Evolutionary conservation across 2,888 invertebrate genomes (phyloP).

Genomic region (Agriopis aurantiaria): DNA sequence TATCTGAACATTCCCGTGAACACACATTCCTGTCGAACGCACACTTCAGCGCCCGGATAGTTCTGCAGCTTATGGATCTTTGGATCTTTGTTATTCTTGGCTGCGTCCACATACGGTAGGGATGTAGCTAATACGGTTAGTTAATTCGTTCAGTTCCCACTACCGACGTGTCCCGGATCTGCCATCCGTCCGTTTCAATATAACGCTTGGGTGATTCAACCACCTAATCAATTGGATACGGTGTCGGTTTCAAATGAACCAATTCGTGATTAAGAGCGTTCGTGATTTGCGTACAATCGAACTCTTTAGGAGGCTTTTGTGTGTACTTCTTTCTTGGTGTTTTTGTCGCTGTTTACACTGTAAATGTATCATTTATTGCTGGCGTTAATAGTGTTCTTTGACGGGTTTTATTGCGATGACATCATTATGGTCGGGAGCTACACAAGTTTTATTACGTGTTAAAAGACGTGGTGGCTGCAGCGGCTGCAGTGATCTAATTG

Average conservation of each 20-base stretch:
- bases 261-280: constrained; percentile 52
- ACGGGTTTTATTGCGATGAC: constrained; percentile 44
- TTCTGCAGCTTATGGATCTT: constrained; percentile 46
- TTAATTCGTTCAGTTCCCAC: constrained; percentile 63
- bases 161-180: constrained; percentile 46
- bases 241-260: constrained; percentile 61
- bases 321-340: constrained; percentile 17
- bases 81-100: constrained; percentile 53
- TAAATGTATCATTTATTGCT: constrained; percentile 44
- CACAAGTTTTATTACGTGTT: constrained; percentile 65
- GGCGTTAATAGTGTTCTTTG: constrained; percentile 40
- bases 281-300: constrained; percentile 62
- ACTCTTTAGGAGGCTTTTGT: constrained; percentile 46
- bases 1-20: constrained; percentile 48
- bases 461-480: constrained; percentile 47
- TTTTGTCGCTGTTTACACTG: constrained; percentile 47
- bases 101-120: constrained; percentile 42
- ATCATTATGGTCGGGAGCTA: constrained; percentile 45
- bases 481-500: constrained; percentile 72
- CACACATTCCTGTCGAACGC: constrained; percentile 45
- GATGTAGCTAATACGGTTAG: constrained; percentile 59
- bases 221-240: constrained; percentile 70
- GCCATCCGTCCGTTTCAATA: constrained; percentile 62
- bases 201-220: constrained; percentile 60
- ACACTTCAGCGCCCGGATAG: constrained; percentile 42